Conservation (phyloP, 2,888 invertebrate genomes). For the Mechanitis mazaeus region DNA sequence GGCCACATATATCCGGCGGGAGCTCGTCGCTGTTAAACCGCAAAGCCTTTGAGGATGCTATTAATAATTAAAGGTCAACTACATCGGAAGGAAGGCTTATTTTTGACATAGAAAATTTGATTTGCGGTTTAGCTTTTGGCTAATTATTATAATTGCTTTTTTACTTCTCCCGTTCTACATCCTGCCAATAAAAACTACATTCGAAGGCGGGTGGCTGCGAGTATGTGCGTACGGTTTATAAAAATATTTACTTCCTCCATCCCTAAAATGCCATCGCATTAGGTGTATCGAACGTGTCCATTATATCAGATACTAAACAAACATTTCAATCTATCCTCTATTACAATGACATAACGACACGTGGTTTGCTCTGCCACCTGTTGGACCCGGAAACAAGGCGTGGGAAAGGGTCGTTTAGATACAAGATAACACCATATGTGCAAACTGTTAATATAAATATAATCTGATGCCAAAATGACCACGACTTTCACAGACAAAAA, state of each 20-base stretch:
- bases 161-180: neutral
- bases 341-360: neutral
- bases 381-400: conserved; percentile 16
- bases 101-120: conserved; percentile 5
- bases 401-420: conserved; percentile 21
- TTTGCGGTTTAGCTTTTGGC: conserved; percentile 3
- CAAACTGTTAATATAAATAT: too few relatives aligned
- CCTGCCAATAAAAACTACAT: too few relatives aligned
- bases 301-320: too few relatives aligned
- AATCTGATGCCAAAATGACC: too few relatives aligned
- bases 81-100: conserved; percentile 14
- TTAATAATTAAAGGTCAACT: conserved; percentile 14
- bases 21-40: conserved; percentile 14
- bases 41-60: conserved; percentile 4
- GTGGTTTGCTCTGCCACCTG: conserved; percentile 10
- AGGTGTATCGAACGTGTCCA: too few relatives aligned
- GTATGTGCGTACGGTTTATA: too few relatives aligned
- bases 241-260: too few relatives aligned
- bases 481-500: too few relatives aligned
- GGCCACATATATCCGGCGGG: conserved; percentile 6
- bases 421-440: conserved; percentile 13
- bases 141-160: neutral
- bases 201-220: too few relatives aligned
- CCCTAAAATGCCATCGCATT: too few relatives aligned
- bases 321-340: neutral